Evolutionary conservation across 2,888 invertebrate species (phyloP).

Genomic region (Criorhina ranunculi): DNA sequence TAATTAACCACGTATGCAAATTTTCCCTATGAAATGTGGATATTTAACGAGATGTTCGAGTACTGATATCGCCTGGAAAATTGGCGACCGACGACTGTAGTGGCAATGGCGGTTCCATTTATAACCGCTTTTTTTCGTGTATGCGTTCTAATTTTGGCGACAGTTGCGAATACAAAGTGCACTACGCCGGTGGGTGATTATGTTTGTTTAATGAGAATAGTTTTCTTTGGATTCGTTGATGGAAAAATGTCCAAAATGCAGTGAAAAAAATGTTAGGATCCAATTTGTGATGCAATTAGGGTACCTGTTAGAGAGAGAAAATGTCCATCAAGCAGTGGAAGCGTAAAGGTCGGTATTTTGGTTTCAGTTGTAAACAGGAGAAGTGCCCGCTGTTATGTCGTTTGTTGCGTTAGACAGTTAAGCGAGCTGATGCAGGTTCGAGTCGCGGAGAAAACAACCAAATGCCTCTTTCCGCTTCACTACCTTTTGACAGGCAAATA

Average conservation of each 20-base stretch:
- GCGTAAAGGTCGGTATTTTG: too few species aligned
- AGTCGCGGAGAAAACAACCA: too few species aligned
- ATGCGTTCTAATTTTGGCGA: conserved; percentile 71
- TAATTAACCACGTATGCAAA: conserved; percentile 78
- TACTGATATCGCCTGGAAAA: conserved; percentile 63
- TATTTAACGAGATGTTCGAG: conserved; percentile 68
- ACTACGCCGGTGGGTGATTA: conserved; percentile 36
- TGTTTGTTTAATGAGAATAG: conserved; percentile 57
- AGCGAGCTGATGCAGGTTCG: too few species aligned
- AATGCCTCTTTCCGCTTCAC: too few species aligned
- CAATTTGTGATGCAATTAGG: too few species aligned
- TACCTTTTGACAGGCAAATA: too few species aligned
- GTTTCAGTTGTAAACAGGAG: too few species aligned
- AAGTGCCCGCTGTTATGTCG: too few species aligned
- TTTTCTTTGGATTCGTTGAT: conserved; percentile 31
- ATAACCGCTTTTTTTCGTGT: conserved; percentile 36
- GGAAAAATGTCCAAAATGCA: conserved; percentile 16
- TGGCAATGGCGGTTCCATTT: conserved; percentile 30
- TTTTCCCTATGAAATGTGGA: conserved; percentile 73
- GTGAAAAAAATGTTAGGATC: neutral
- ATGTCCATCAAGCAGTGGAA: too few species aligned
- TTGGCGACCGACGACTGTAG: conserved; percentile 25
- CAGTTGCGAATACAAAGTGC: conserved; percentile 60
- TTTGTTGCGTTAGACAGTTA: too few species aligned
- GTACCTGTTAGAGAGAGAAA: too few species aligned